Evolutionary conservation across 2,113 vertebrate species (phyloP), one percentile per base, ranked within the genome.

Genomic region (Deroptyus accipitrinus): DNA sequence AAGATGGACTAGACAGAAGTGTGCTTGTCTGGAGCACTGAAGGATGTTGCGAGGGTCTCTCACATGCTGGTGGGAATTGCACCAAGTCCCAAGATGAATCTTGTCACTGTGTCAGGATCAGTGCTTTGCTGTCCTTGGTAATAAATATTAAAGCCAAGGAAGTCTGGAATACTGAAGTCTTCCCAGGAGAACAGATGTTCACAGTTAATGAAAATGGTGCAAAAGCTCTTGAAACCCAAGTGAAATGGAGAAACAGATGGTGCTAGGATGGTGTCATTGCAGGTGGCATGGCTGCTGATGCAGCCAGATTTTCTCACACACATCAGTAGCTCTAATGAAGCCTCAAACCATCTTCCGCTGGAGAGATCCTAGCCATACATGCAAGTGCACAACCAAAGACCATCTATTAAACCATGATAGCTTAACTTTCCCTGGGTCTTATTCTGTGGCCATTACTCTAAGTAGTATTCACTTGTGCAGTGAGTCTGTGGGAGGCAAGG

Each of bases 251-350:
- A 57, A 62, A 37, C 0, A 1, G 1, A 41, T 76, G 48, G 11
- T 81, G 23, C 31, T 0, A 2, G 75, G 59, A 17, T 0, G 2
- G 30, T 30, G 37, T 49, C 1, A 0, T 49, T 44, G 33, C 41
- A 41, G 27, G 54, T 79, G 37, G 48, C 17, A 3, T 13, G 54
- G 30, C 49, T 74, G 27, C 61, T 83, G 70, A 17, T 77, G 39
- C 44, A 66, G 9, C 13, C 9, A 41, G 23, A 39, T 80, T 73
- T 88, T 86, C 61, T 57, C 27, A 0, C 2, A 1, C 39, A 49
- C 37, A 49, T 37, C 10, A 42, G 18, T 57, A 42, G 59, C 20
- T 78, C 17, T 61, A 18, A 15, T 33, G 57, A 86, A 83, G 24
- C 8, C 37, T 33, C 31, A 35, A 4, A 4, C 12, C 1, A 0